phyloP scores from a whole-genome alignment of 2,797 vertebrate genomes.

The Enteromius trimaculatus region DNA sequence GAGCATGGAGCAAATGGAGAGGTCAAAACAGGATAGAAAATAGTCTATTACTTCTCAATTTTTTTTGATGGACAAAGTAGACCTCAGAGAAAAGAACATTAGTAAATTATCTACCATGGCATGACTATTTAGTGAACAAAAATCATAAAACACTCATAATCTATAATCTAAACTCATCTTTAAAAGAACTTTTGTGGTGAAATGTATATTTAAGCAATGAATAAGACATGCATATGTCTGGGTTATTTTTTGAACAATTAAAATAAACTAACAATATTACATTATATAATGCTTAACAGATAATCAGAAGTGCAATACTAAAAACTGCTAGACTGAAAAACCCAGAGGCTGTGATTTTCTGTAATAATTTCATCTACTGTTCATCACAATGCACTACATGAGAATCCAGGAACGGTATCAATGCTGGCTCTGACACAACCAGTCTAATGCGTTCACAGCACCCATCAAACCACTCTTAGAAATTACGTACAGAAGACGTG shows the following conservation, averaged over 20 bases:
- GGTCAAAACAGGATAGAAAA: no score
- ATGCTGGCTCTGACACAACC: conserved; percentile 9
- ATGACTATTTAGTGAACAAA: not conserved
- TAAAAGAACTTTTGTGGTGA: not conserved
- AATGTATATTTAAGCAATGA: not conserved
- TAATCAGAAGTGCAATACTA: not conserved
- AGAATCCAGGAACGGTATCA: not conserved
- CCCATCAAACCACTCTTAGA: conserved; percentile 1
- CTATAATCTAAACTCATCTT: no score
- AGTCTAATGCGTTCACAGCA: not conserved
- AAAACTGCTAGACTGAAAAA: not conserved
- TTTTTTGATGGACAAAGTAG: no score
- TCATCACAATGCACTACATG: not conserved
- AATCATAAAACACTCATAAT: not conserved
- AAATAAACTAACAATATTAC: not conserved
- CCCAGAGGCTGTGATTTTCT: not conserved
- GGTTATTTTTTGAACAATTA: not conserved
- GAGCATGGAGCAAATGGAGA: no score
- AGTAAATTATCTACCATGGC: no score
- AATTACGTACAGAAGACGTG: not conserved
- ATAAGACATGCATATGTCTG: not conserved
- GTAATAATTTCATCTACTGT: not conserved
- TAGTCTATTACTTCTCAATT: no score
- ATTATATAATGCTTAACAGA: not conserved
- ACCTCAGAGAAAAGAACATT: no score